Conservation (phyloP, 2,113 vertebrate genomes). For the Ailuropoda melanoleuca region DNA sequence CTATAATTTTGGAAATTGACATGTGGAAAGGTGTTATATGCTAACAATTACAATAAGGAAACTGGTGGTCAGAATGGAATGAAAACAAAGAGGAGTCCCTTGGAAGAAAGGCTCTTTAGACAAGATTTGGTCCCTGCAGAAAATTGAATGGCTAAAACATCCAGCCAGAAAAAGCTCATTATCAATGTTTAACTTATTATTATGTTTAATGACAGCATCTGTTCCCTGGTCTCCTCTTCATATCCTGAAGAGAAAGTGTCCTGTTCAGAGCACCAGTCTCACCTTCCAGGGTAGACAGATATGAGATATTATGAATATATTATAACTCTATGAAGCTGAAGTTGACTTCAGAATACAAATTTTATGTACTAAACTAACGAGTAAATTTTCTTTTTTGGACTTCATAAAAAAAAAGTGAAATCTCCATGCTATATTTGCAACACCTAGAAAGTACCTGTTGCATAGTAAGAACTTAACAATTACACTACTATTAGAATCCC, state of each 20-base stretch:
- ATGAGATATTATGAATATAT: neutral
- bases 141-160: neutral
- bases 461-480: neutral
- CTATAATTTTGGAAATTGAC: slow-evolving; percentile 45
- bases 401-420: neutral
- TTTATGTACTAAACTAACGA: neutral
- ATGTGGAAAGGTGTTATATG: neutral
- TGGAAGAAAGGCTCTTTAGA: neutral
- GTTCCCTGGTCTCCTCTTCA: neutral
- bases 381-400: neutral
- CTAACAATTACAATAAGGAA: neutral
- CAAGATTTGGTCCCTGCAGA: neutral
- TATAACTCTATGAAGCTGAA: neutral
- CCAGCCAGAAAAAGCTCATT: neutral
- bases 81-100: neutral
- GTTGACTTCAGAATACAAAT: neutral
- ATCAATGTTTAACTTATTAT: neutral
- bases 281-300: neutral
- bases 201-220: neutral
- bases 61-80: neutral
- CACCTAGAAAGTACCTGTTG: neutral
- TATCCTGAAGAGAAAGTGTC: neutral
- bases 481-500: neutral
- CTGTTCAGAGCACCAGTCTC: neutral
- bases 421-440: neutral